Evolutionary conservation across 2,888 invertebrate genomes (phyloP).

Genomic region (Eupithecia subfuscata): DNA sequence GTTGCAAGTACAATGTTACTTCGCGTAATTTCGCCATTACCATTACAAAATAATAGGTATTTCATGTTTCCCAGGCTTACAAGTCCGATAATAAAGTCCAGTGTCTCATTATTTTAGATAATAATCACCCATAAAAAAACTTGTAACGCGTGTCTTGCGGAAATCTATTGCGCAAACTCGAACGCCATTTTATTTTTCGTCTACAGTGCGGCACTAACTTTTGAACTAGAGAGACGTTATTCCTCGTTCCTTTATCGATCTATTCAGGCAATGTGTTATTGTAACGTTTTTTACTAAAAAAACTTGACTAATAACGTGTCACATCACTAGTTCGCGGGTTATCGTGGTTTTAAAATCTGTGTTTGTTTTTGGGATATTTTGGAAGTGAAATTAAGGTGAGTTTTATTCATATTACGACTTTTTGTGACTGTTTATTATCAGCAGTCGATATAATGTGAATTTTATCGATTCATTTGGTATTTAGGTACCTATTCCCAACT

Average conservation of each 20-base stretch:
- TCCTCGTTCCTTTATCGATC: conserved; percentile 63
- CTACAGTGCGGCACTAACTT: conserved; percentile 67
- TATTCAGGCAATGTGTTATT: conserved; percentile 62
- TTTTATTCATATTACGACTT: conserved; percentile 21
- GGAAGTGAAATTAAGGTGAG: conserved; percentile 61
- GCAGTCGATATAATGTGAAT: conserved; percentile 7
- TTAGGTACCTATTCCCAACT: conserved; percentile 12
- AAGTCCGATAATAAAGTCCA: neutral
- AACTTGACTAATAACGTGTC: conserved; percentile 64
- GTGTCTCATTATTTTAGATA: conserved; percentile 2
- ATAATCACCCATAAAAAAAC: conserved; percentile 11
- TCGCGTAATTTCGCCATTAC: neutral
- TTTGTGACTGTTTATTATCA: conserved; percentile 8
- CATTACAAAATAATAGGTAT: neutral
- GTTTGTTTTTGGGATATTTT: conserved; percentile 47
- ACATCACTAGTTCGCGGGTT: conserved; percentile 56
- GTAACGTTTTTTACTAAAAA: conserved; percentile 69
- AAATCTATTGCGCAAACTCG: conserved; percentile 46
- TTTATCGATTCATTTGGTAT: conserved; percentile 25
- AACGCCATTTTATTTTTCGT: conserved; percentile 46
- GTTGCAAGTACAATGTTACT: neutral
- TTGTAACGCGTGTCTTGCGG: conserved; percentile 34
- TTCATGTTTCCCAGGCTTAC: neutral
- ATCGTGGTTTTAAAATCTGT: conserved; percentile 53
- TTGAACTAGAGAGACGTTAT: conserved; percentile 51